These are phyloP conservation scores for Minunthozetes semirufus DNA, from an alignment of 2,888 invertebrate genomes.

Conservation along the genomic window DNA sequence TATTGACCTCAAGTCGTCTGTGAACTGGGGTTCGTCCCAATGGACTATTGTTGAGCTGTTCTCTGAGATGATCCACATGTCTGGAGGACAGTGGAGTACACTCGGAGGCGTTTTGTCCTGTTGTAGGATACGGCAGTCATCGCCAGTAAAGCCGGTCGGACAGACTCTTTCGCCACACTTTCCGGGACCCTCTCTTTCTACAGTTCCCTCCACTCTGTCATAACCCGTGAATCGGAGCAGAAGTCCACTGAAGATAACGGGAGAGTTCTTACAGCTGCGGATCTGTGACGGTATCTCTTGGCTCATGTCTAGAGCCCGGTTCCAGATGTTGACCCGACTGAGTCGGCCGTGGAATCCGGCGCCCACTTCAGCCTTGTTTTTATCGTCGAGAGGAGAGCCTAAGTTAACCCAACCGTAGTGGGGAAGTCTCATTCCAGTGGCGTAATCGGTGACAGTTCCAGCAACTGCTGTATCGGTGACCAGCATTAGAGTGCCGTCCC, in stretches of 20 bases:
- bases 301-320: slow-evolving; percentile 78
- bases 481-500: slow-evolving; percentile 73
- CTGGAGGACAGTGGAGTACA: slow-evolving; percentile 84
- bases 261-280: slow-evolving; percentile 81
- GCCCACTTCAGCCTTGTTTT: slow-evolving; percentile 66
- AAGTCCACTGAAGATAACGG: slow-evolving; percentile 75
- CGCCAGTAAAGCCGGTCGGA: slow-evolving; percentile 75
- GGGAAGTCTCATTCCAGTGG: slow-evolving; percentile 60
- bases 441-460: slow-evolving; percentile 82
- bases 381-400: slow-evolving; percentile 75
- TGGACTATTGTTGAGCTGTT: slow-evolving; percentile 81
- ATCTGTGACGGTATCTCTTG: slow-evolving; percentile 90
- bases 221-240: slow-evolving; percentile 90
- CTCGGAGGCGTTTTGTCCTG: slow-evolving; percentile 76
- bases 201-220: slow-evolving; percentile 77
- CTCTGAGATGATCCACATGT: slow-evolving; percentile 85
- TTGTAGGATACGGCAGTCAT: slow-evolving; percentile 73
- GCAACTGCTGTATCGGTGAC: slow-evolving; percentile 94
- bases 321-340: slow-evolving; percentile 91
- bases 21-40: slow-evolving; percentile 87
- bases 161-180: slow-evolving; percentile 84
- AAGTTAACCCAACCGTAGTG: slow-evolving; percentile 76
- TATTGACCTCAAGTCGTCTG: slow-evolving; percentile 58
- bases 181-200: slow-evolving; percentile 82
- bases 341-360: slow-evolving; percentile 91